Evolutionary conservation across 2,113 vertebrate species (phyloP), one percentile per base, ranked within the genome.

Genomic region (Vanacampus margaritifer): DNA sequence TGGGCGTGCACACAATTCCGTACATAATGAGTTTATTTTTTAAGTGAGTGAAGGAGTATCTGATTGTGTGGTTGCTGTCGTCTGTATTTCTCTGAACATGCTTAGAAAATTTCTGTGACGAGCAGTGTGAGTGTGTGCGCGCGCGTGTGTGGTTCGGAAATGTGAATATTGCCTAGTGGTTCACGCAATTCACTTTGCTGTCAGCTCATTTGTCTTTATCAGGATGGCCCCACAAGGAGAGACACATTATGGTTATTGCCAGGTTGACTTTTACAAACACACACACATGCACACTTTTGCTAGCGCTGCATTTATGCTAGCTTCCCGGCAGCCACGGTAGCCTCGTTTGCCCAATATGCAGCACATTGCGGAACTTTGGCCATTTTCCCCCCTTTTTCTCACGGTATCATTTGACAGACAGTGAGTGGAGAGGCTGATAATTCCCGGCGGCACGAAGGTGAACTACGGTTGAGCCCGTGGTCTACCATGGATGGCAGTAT

Each of bases 171-270:
- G 77, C 79, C 81, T 78, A 17, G 86, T 72, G 89, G 80, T 76
- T 81, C 83, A 69, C 79, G 74, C 65, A 71, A 69, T 73, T 62
- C 77, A 73, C 72, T 78, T 60, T 7, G 70, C 80, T 89, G 87
- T 88, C 79, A 87, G 77, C 73, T 84, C 79, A 83, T 87, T 85
- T 86, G 71, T 90, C 86, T 87, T 87, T 79, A 86, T 89, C 78
- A 83, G 67, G 77, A 69, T 54, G 43, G 70, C 64, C 74, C 83
- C 73, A 63, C 53, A 77, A 87, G 86, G 75, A 84, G 71, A 68
- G 63, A 68, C 51, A 60, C 71, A 84, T 88, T 84, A 84, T 43
- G 13, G 87, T 87, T 84, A 84, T 79, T 81, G 71, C 79, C 76
- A 79, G 71, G 71, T 63, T 67, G 71, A 77, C 50, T 1, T 74